Percentiles rank a stretch among this genome's conserved stretches.
Conservation (phyloP, 35 echinoderm and acorn worm genomes). For the Acanthaster planci region DNA sequence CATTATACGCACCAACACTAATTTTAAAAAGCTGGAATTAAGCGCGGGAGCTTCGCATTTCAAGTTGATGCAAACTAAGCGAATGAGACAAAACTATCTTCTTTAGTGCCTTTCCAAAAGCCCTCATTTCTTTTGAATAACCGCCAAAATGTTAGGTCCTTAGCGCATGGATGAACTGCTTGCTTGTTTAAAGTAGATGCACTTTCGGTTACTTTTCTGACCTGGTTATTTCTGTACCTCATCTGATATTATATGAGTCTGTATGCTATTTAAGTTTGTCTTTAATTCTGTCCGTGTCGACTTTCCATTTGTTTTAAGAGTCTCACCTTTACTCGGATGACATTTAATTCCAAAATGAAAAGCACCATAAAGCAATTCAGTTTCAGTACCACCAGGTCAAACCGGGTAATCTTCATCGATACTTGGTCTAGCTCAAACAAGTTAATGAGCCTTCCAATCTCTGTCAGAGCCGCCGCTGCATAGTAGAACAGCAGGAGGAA, state of each 20-base stretch:
- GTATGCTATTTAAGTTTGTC: neutral
- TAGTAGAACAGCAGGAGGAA: conserved; percentile 45
- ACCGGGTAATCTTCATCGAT: neutral
- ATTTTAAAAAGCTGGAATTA: too few species aligned
- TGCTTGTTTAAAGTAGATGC: too few species aligned
- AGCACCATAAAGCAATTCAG: neutral
- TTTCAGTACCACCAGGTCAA: conserved; percentile 9
- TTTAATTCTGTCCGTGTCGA: neutral
- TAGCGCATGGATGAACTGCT: too few species aligned
- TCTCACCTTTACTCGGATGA: conserved; percentile 24
- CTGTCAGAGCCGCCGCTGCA: conserved; percentile 24
- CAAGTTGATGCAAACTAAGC: too few species aligned
- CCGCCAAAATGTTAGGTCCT: too few species aligned
- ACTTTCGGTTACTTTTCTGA: too few species aligned
- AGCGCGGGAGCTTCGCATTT: too few species aligned
- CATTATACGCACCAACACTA: too few species aligned
- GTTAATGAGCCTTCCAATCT: conserved; percentile 39
- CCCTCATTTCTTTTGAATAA: too few species aligned
- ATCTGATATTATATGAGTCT: neutral
- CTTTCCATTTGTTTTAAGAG: too few species aligned
- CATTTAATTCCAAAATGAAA: conserved; percentile 24
- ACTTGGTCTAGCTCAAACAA: conserved; percentile 10
- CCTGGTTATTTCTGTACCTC: neutral
- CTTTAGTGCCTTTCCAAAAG: too few species aligned
- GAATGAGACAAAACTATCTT: too few species aligned